Evolutionary conservation across 2,888 invertebrate genomes (phyloP).

Genomic region (Brachyptera risi): DNA sequence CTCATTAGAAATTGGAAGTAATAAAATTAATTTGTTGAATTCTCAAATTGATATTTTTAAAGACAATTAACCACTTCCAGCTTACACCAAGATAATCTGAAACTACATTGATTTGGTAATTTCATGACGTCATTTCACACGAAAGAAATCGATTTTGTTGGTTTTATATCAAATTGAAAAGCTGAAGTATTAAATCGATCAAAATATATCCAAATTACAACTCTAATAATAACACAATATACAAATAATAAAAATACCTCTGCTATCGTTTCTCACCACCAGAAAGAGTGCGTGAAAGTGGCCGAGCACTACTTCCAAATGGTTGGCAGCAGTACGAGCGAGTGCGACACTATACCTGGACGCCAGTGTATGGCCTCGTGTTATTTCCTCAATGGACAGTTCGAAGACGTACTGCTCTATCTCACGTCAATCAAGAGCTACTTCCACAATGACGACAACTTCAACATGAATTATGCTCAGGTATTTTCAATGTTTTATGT

Average conservation of each 20-base stretch:
- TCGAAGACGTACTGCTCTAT: constrained; percentile 94
- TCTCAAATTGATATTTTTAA: too few species aligned
- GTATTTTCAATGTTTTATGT: constrained; percentile 39
- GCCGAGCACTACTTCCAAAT: constrained; percentile 96
- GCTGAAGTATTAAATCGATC: too few species aligned
- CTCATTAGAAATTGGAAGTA: too few species aligned
- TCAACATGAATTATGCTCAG: constrained; percentile 85
- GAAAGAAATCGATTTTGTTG: too few species aligned
- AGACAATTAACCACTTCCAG: too few species aligned
- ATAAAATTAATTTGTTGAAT: too few species aligned
- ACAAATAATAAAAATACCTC: neutral
- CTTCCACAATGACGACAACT: constrained; percentile 82
- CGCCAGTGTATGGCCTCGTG: constrained; percentile 98
- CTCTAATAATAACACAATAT: too few species aligned
- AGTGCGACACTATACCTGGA: constrained; percentile 96
- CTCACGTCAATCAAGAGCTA: constrained; percentile 96
- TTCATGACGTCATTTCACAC: too few species aligned
- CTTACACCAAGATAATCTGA: too few species aligned
- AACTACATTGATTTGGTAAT: too few species aligned
- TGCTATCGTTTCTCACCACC: neutral
- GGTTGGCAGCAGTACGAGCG: constrained; percentile 93
- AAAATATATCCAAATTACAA: too few species aligned
- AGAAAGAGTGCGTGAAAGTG: constrained; percentile 83
- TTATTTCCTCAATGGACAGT: constrained; percentile 90
- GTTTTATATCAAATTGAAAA: too few species aligned